Evolutionary conservation across 2,888 invertebrate genomes (phyloP).

Genomic region (Drosophila hamatofila): DNA sequence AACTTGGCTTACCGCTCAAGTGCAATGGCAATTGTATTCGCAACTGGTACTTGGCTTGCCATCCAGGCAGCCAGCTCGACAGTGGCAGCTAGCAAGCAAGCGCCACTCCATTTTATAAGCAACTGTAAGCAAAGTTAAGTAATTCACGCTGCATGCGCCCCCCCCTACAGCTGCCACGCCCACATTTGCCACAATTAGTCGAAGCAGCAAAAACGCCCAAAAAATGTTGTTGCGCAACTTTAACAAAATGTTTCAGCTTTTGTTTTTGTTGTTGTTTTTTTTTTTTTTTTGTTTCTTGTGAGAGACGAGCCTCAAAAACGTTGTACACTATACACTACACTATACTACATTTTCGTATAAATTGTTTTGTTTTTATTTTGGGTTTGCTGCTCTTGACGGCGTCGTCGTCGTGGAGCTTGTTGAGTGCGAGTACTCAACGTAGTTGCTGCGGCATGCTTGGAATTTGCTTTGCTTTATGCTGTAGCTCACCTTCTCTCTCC

Average conservation of each 20-base stretch:
- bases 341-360: conserved; percentile 18
- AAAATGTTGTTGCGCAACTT: conserved; percentile 61
- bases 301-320: conserved; percentile 34
- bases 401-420: conserved; percentile 55
- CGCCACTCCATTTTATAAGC: conserved; percentile 57
- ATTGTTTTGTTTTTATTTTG: conserved; percentile 38
- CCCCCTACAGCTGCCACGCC: background rate
- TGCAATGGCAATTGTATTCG: conserved; percentile 77
- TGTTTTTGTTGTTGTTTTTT: conserved; percentile 20
- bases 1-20: conserved; percentile 76
- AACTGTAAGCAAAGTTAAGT: conserved; percentile 67
- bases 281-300: background rate
- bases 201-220: conserved; percentile 18
- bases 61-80: conserved; percentile 18
- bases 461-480: conserved; percentile 81
- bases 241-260: conserved; percentile 63
- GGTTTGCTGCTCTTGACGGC: conserved; percentile 66
- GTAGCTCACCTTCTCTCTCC: background rate
- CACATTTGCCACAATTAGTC: conserved; percentile 70
- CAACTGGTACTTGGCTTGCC: conserved; percentile 39
- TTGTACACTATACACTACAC: conserved; percentile 36
- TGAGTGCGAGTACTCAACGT: conserved; percentile 72
- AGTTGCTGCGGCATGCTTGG: conserved; percentile 74
- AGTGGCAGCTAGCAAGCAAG: conserved; percentile 34
- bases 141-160: conserved; percentile 51